Evolutionary conservation across 2,113 vertebrate species (phyloP), one percentile per base, ranked within the genome.

Genomic region (Piliocolobus tephrosceles): DNA sequence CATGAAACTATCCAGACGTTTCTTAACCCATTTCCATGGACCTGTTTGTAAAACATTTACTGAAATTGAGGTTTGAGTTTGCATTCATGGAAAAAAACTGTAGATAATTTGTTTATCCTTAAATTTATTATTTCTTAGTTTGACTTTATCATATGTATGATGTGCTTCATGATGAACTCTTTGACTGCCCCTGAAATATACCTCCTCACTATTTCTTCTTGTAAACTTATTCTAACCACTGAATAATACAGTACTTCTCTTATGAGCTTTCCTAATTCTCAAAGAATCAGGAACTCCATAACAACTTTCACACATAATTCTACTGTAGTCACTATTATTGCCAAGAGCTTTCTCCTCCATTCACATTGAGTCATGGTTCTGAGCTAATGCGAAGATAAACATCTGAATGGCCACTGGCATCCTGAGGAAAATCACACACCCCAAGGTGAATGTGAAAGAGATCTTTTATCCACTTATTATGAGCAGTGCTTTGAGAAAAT

Each of bases 61-160:
- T 88, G 57, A 83, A 93, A 83, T n/a, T 75, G 35, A 78, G 11
- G 16, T 52, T 94, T 43, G 23, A 70, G 0, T 88, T 89, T 94
- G 11, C 32, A 58, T 89, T 82, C 64, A 13, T 50, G 18, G 20
- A 55, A 75, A 40, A 58, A 40, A 84, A 43, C 45, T 43, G 13
- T 27, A 47, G 38, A 17, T 85, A 75, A 83, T 85, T 83, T 57
- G 6, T 64, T 95, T 9, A 64, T 52, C 52, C 55, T 86, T 32
- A 91, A 96, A 89, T 45, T n/a, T 55, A 72, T 27, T 52, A 57
- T 20, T 12, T 79, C 22, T 97, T 58, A 72, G 58, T 57, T 91
- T 87, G 52, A 52, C 22, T 30, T 75, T 95, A 61, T 86, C 40
- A 32, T 87, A 50, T 66, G 30, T 70, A 90, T 35, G 89, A 38